A percentile compares a stretch with the other conserved stretches of the same genome.
These are phyloP conservation scores for Boulengeromyrus knoepffleri DNA, from an alignment of 2,113 vertebrate genomes.

Conservation along the genomic window DNA sequence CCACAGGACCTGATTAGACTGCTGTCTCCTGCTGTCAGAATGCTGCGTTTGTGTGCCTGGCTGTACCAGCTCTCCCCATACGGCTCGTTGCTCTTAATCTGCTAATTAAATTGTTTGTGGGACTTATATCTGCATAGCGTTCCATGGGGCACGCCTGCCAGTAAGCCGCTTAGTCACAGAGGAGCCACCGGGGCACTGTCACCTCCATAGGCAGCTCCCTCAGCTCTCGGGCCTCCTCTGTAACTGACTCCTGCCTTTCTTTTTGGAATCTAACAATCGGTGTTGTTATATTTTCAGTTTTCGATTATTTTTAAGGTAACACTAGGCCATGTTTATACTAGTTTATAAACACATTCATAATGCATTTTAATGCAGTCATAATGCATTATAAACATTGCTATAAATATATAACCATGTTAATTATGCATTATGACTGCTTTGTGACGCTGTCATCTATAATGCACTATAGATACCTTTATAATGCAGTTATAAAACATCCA, in stretches of 20 bases:
- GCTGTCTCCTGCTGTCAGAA: background rate
- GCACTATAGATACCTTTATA: too few species aligned
- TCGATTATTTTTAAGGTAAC: background rate
- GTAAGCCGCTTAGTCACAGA: conserved; percentile 8
- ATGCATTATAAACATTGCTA: too few species aligned
- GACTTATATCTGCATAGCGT: background rate
- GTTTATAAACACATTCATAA: too few species aligned
- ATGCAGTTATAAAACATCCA: too few species aligned
- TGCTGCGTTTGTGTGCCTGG: background rate
- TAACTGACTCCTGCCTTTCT: background rate
- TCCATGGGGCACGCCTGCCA: background rate
- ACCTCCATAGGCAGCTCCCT: background rate
- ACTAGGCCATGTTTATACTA: too few species aligned
- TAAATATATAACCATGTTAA: too few species aligned
- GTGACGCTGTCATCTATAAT: too few species aligned
- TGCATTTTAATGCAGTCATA: too few species aligned
- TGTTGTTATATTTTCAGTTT: background rate
- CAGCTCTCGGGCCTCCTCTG: background rate
- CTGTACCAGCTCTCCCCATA: background rate
- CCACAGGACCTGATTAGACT: conserved; percentile 19
- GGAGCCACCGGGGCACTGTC: background rate
- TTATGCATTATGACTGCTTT: too few species aligned
- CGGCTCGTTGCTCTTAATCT: conserved; percentile 24
- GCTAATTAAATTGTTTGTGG: conserved; percentile 28
- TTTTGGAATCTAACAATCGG: background rate